phyloP scores from a whole-genome alignment of 1,140 invertebrate genomes.

The Geopemphigus sp. region DNA sequence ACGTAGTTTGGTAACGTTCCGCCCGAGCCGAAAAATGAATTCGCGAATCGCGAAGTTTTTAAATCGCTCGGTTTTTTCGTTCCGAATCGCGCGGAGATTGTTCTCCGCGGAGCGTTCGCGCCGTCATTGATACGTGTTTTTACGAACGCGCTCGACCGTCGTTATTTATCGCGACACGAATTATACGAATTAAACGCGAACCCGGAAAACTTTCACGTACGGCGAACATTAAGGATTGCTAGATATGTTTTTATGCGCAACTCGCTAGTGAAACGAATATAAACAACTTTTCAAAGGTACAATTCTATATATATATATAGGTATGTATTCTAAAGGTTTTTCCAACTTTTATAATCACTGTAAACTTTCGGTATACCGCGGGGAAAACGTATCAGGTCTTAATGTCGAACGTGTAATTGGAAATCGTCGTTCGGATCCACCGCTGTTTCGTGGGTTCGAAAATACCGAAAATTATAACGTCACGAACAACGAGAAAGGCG shows the following conservation, averaged over 20 bases:
- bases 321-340: neutral
- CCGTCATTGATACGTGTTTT: neutral
- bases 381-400: slow-evolving; percentile 17
- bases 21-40: too few relatives aligned
- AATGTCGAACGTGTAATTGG: slow-evolving; percentile 28
- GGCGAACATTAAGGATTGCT: neutral
- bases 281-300: slow-evolving; percentile 18
- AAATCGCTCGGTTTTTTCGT: too few relatives aligned
- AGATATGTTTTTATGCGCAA: slow-evolving; percentile 2
- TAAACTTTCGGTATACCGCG: neutral
- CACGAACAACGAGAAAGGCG: neutral
- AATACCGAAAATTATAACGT: neutral
- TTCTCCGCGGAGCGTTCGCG: too few relatives aligned
- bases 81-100: too few relatives aligned
- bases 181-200: neutral
- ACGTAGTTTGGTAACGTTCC: too few relatives aligned
- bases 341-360: slow-evolving; percentile 40
- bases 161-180: slow-evolving; percentile 8
- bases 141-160: neutral
- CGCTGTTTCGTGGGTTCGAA: neutral
- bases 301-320: neutral
- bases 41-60: too few relatives aligned
- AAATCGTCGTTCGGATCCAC: neutral
- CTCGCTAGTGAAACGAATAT: neutral
- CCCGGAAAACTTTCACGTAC: neutral